Evolutionary conservation across 2,113 vertebrate genomes (phyloP), one percentile per base, ranked within the genome.

Genomic region (Epinephelus cyanopodus): DNA sequence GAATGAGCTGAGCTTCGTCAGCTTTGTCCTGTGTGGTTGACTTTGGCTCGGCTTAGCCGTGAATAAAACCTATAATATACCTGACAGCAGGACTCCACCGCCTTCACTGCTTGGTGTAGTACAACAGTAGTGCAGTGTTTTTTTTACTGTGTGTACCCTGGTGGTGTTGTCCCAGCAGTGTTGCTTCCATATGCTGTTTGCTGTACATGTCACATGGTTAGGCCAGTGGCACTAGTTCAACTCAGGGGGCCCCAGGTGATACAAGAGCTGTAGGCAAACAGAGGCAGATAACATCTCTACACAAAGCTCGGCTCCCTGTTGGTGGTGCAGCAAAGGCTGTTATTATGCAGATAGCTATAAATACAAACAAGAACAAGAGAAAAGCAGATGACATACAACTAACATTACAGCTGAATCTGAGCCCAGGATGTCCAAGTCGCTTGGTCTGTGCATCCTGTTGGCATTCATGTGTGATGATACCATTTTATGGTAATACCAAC

Each of bases 171-270:
- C 60, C 48, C 70, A 66, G 79, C 18, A 61, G 74, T 70, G 65
- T 57, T 71, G 62, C 65, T 73, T 88, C 81, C 86, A 82, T 89
- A 77, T 85, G 84, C 53, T 92, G 89, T 92, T 94, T 90, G 84
- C 91, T 88, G 69, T 89, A 77, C 79, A 37, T 39, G 88, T 92
- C 88, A 93, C 90, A 84, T 91, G 90, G 76, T 88, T 45, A 69
- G 53, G 53, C 80, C 80, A 86, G 79, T 81, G 56, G 70, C 81
- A 72, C 74, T 56, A 27, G 86, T 89, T 89, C 45, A 83, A 19
- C 73, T 39, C 45, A 66, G 72, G 67, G 74, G 52, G 79, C 68
- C 82, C 29, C 86, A 94, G 90, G 87, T 91, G 91, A 91, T 79
- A 81, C 14, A 4, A 56, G 54, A 90, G 71, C 75, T 73, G 67